These are phyloP conservation scores for Petrophora chlorosata DNA, from an alignment of 2,888 invertebrate species.

Conservation along the genomic window DNA sequence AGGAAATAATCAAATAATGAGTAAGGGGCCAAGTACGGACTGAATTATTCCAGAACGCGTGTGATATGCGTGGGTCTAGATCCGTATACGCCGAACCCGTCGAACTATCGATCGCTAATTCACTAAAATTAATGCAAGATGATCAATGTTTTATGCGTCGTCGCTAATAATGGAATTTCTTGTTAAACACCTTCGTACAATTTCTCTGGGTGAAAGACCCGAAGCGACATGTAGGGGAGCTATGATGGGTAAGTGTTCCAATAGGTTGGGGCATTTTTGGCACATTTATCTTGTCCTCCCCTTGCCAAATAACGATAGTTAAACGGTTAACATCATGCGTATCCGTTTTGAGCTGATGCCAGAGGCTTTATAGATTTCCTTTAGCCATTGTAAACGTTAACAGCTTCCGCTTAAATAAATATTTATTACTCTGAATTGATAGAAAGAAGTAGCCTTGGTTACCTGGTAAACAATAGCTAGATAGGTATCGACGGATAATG, in stretches of 20 bases:
- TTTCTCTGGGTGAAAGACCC: conserved; percentile 1
- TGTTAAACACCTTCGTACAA: neutral
- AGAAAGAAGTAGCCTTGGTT: conserved; percentile 11
- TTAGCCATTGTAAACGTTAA: conserved; percentile 32
- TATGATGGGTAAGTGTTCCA: neutral
- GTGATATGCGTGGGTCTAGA: too few species aligned
- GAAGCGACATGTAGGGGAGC: neutral
- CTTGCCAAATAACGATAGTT: conserved; percentile 57
- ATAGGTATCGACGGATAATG: neutral
- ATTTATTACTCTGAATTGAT: neutral
- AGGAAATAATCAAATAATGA: too few species aligned
- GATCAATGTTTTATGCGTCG: neutral
- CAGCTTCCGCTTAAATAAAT: conserved; percentile 39
- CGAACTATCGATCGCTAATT: too few species aligned
- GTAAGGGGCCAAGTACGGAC: too few species aligned
- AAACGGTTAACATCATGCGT: conserved; percentile 61
- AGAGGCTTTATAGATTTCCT: conserved; percentile 60
- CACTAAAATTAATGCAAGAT: too few species aligned
- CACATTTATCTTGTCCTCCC: conserved; percentile 56
- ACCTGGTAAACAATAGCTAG: neutral
- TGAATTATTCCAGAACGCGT: too few species aligned
- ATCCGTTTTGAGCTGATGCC: conserved; percentile 58
- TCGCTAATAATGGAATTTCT: neutral
- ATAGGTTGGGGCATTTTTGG: conserved; percentile 46
- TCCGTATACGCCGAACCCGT: too few species aligned